These are phyloP conservation scores for Parnassius mnemosyne DNA, from an alignment of 2,888 invertebrate genomes.

Conservation along the genomic window DNA sequence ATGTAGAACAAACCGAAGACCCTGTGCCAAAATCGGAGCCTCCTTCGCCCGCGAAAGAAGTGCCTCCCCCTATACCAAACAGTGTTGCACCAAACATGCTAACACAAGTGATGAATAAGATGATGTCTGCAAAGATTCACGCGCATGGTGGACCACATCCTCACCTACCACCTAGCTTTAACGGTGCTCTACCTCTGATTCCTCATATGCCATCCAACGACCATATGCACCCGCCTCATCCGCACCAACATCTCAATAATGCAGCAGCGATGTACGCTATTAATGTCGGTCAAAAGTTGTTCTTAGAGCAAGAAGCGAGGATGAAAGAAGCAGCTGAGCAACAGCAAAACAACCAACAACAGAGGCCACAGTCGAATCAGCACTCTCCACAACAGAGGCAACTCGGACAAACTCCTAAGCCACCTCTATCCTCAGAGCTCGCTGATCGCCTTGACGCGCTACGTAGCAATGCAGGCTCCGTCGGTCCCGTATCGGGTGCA, in stretches of 20 bases:
- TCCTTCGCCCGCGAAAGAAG: conserved; percentile 77
- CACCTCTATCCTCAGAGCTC: conserved; percentile 83
- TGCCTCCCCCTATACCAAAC: conserved; percentile 70
- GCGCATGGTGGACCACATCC: conserved; percentile 76
- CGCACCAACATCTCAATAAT: conserved; percentile 82
- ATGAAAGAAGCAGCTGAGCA: conserved; percentile 85
- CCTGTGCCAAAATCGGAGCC: conserved; percentile 80
- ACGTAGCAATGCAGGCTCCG: conserved; percentile 84
- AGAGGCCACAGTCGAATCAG: conserved; percentile 81
- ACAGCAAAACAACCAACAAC: conserved; percentile 77
- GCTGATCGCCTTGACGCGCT: conserved; percentile 89
- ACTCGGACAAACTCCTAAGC: conserved; percentile 69
- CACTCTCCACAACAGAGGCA: conserved; percentile 79
- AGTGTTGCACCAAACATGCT: conserved; percentile 78
- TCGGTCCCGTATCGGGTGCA: conserved; percentile 85
- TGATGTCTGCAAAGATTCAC: conserved; percentile 83
- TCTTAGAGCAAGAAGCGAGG: conserved; percentile 89
- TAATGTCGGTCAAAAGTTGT: conserved; percentile 87
- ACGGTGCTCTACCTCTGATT: conserved; percentile 79
- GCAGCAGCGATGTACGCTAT: conserved; percentile 86
- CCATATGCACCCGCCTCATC: conserved; percentile 77
- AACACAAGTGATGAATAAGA: conserved; percentile 83
- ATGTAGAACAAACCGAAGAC: conserved; percentile 82
- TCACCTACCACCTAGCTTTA: conserved; percentile 81
- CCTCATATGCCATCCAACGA: conserved; percentile 78